A percentile compares a stretch with the other conserved stretches of the same genome.
phyloP scores from a whole-genome alignment of 2,888 invertebrate genomes.

The Ceratothoa steindachneri region DNA sequence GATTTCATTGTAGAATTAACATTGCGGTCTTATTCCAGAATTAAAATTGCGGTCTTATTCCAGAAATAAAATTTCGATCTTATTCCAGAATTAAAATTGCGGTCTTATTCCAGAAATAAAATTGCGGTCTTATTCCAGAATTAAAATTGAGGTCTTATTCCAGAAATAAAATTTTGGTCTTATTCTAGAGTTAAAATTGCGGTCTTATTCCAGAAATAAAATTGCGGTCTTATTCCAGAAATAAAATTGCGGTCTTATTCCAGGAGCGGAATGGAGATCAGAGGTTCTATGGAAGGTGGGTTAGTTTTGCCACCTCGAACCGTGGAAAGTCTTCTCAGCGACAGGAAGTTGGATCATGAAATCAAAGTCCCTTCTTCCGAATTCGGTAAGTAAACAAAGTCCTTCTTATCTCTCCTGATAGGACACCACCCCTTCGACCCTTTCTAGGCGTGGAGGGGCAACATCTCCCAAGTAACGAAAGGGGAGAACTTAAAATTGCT shows the following conservation, averaged over 20 bases:
- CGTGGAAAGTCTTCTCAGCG: conserved; percentile 29
- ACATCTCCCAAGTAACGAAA: too few relatives aligned
- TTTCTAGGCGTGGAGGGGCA: neutral
- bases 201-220: neutral
- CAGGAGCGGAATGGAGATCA: conserved; percentile 24
- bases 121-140: too few relatives aligned
- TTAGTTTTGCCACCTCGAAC: conserved; percentile 29
- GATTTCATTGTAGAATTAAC: too few relatives aligned
- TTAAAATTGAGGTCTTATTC: too few relatives aligned
- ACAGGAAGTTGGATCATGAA: conserved; percentile 39
- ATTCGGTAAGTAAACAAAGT: conserved; percentile 28
- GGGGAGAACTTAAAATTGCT: too few relatives aligned
- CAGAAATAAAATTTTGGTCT: too few relatives aligned
- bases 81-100: too few relatives aligned
- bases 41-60: too few relatives aligned
- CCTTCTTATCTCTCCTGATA: neutral
- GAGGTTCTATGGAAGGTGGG: neutral
- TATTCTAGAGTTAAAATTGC: neutral
- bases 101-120: too few relatives aligned
- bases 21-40: too few relatives aligned
- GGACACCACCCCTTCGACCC: neutral
- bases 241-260: neutral
- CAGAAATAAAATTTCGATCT: too few relatives aligned
- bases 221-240: neutral
- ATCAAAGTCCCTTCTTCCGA: conserved; percentile 38